A percentile compares a stretch with the other conserved stretches of the same genome.
phyloP scores from a whole-genome alignment of 2,888 invertebrate genomes.

The Galerucella nymphaeae region DNA sequence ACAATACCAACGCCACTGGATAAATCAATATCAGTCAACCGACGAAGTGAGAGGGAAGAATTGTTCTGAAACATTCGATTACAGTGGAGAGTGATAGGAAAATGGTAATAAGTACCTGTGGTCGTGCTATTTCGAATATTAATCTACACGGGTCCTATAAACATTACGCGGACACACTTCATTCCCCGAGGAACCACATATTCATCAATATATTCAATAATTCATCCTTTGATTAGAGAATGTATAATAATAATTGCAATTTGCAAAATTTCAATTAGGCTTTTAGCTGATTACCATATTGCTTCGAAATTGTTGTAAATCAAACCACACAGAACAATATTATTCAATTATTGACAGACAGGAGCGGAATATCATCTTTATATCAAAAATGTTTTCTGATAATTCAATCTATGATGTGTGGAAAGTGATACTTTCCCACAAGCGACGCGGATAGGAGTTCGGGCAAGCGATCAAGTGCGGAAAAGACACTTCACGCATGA shows the following conservation, averaged over 20 bases:
- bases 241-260: constrained; percentile 40
- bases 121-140: constrained; percentile 15
- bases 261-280: constrained; percentile 34
- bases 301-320: constrained; percentile 24
- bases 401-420: no score
- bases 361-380: no score
- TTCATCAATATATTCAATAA: constrained; percentile 39
- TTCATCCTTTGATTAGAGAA: constrained; percentile 30
- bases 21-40: no score
- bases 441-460: no score
- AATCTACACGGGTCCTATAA: constrained; percentile 14
- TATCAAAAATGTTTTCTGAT: no score
- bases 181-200: constrained; percentile 22
- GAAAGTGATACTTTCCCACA: no score
- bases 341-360: not conserved
- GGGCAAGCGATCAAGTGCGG: no score
- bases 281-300: constrained; percentile 25
- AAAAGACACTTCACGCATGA: no score
- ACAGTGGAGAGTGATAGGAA: constrained; percentile 11
- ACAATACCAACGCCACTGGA: no score
- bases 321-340: not conserved
- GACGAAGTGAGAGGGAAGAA: no score
- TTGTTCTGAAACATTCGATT: constrained; percentile 2
- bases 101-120: constrained; percentile 27
- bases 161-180: constrained; percentile 8